phyloP scores from a whole-genome alignment of 2,113 vertebrate species.

The Ctenodactylus gundi region DNA sequence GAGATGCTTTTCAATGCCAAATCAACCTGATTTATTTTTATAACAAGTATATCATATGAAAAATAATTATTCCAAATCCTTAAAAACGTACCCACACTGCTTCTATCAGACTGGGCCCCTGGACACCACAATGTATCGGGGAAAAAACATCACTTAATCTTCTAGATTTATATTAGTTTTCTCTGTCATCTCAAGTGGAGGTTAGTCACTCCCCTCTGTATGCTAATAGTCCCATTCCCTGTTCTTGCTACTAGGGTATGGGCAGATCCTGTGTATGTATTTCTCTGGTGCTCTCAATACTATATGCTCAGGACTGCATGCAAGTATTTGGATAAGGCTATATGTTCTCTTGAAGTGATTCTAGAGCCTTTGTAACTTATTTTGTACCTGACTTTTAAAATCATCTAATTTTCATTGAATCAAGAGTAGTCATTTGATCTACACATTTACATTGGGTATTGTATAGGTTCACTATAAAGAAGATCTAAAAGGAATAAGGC shows the following conservation, averaged over 20 bases:
- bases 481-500: not conserved
- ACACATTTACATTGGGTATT: not conserved
- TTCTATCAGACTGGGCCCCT: not conserved
- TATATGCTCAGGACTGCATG: not conserved
- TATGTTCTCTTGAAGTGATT: constrained; percentile 3
- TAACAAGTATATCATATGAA: not conserved
- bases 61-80: not conserved
- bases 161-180: not conserved
- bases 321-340: not conserved
- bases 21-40: not conserved
- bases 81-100: not conserved
- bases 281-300: not conserved
- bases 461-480: not conserved
- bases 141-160: not conserved
- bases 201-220: not conserved
- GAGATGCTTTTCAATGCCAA: not conserved
- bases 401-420: not conserved
- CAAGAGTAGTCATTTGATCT: not conserved
- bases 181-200: not conserved
- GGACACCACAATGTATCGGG: not conserved
- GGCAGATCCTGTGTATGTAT: not conserved
- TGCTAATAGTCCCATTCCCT: not conserved
- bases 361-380: not conserved
- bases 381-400: constrained; percentile 4
- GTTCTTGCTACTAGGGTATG: not conserved